Evolutionary conservation across 2,888 invertebrate genomes (phyloP).

Genomic region (Tachystola acroxantha): DNA sequence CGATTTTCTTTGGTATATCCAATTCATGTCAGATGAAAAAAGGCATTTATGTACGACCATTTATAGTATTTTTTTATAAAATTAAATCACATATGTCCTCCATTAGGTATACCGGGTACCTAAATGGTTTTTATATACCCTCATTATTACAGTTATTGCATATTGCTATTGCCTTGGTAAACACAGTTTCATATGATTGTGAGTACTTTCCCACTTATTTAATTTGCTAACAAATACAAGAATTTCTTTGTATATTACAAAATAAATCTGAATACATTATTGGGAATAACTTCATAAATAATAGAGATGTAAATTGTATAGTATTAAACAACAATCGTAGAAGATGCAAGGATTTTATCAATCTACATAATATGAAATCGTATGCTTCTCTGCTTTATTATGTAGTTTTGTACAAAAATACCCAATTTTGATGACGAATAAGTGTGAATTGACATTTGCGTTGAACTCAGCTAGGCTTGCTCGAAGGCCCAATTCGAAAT

Average conservation of each 20-base stretch:
- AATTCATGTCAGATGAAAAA: too few relatives aligned
- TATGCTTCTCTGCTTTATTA: too few relatives aligned
- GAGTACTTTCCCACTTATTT: slow-evolving; percentile 1
- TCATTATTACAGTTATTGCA: slow-evolving; percentile 7
- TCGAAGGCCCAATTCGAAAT: slow-evolving; percentile 12
- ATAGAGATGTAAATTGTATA: too few relatives aligned
- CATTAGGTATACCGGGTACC: background rate
- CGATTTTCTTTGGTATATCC: too few relatives aligned
- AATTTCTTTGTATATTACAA: too few relatives aligned
- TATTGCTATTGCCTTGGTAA: slow-evolving; percentile 1
- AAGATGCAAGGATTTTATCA: too few relatives aligned
- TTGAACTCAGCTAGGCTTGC: slow-evolving; percentile 15
- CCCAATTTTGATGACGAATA: background rate
- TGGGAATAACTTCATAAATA: too few relatives aligned
- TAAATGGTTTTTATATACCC: slow-evolving; percentile 1
- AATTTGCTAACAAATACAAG: background rate
- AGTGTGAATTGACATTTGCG: slow-evolving; percentile 13
- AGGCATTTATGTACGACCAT: too few relatives aligned
- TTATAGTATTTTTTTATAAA: too few relatives aligned
- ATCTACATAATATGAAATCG: too few relatives aligned
- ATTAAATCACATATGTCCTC: background rate
- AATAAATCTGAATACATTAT: too few relatives aligned
- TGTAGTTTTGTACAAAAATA: background rate
- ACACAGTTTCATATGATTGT: slow-evolving; percentile 1
- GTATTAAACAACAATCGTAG: too few relatives aligned